phyloP scores from a whole-genome alignment of 2,113 vertebrate genomes.

The Oreochromis tanganicae region DNA sequence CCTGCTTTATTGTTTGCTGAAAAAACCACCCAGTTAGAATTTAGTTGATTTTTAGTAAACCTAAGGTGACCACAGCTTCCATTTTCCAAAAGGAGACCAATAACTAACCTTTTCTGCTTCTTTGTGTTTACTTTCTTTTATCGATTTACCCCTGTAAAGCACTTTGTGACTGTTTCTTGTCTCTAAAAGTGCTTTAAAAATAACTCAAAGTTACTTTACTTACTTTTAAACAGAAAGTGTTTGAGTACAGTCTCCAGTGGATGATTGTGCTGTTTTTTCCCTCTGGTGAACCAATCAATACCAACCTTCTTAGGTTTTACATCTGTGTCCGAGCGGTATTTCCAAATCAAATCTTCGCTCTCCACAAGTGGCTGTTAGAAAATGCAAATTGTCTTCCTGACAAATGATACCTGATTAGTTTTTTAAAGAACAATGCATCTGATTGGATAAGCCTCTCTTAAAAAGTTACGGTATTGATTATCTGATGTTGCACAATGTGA shows the following conservation, averaged over 20 bases:
- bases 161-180: background rate
- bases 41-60: background rate
- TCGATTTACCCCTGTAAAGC: background rate
- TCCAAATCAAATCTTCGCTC: background rate
- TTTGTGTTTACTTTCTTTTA: background rate
- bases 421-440: background rate
- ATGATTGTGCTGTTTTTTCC: background rate
- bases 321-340: background rate
- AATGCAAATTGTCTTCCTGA: background rate
- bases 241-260: background rate
- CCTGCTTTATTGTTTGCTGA: background rate
- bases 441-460: background rate
- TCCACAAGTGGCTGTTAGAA: background rate
- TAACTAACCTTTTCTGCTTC: background rate
- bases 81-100: background rate
- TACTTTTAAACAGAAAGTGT: background rate
- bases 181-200: background rate
- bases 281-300: background rate
- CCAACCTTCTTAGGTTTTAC: background rate
- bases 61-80: background rate
- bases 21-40: background rate
- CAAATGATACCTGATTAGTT: background rate
- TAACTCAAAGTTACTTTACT: background rate
- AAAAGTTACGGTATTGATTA: constrained; percentile 5
- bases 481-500: background rate